Evolutionary conservation across 2,113 vertebrate genomes (phyloP).

Genomic region (Microcebus lehilahytsara): DNA sequence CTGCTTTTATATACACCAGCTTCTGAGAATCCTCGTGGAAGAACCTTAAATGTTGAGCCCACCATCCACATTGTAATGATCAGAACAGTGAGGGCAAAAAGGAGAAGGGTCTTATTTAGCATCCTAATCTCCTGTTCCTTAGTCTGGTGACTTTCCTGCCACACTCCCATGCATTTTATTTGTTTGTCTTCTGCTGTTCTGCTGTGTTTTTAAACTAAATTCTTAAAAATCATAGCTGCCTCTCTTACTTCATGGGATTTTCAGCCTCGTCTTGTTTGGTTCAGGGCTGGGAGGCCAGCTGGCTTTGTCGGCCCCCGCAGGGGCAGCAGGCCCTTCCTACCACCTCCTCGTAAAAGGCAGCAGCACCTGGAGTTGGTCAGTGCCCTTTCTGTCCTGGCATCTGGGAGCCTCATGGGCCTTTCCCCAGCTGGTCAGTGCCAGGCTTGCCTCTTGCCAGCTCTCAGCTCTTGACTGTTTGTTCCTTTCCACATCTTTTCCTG

Average conservation of each 20-base stretch:
- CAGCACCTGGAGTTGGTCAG: slow-evolving; percentile 42
- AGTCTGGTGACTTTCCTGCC: not conserved
- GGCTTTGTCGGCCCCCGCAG: not conserved
- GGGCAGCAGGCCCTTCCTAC: not conserved
- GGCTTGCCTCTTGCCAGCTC: slow-evolving; percentile 9
- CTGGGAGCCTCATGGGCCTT: not conserved
- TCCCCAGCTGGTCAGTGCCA: slow-evolving; percentile 15
- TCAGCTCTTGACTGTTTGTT: not conserved
- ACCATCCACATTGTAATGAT: not conserved
- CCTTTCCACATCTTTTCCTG: not conserved
- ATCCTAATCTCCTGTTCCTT: not conserved
- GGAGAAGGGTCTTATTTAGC: fast-evolving
- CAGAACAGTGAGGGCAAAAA: not conserved
- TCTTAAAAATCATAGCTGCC: slow-evolving; percentile 22
- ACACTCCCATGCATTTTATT: not conserved
- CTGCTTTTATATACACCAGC: not conserved
- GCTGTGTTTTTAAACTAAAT: not conserved
- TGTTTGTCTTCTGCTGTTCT: not conserved
- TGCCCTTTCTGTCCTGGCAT: not conserved
- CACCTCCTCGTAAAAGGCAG: not conserved
- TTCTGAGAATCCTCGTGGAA: not conserved
- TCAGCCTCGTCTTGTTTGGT: not conserved
- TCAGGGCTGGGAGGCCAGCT: not conserved
- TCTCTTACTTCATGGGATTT: not conserved
- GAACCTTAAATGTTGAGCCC: not conserved